A percentile compares a stretch with the other conserved stretches of the same genome.
Conservation (phyloP, 2,888 invertebrate genomes). For the Cheilosia urbana region DNA sequence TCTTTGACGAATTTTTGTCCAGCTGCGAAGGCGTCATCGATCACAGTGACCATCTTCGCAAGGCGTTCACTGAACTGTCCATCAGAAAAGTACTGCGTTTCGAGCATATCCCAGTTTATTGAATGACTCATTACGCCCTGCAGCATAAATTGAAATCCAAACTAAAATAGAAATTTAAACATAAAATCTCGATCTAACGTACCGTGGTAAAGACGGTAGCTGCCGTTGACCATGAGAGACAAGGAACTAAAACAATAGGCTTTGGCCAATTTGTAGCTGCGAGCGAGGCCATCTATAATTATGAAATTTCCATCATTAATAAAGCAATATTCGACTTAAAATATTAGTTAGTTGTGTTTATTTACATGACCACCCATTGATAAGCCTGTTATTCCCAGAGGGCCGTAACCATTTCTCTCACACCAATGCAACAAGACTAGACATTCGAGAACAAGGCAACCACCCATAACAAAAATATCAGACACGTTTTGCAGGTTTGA, state of each 20-base stretch:
- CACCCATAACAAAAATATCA: constrained; percentile 99
- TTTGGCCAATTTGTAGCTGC: constrained; percentile 98
- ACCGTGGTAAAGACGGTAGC: constrained; percentile 97
- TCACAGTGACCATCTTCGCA: constrained; percentile 93
- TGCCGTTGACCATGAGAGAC: constrained; percentile 98
- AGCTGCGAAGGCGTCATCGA: constrained; percentile 89
- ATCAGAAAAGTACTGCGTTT: constrained; percentile 93
- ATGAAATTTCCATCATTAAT: neutral
- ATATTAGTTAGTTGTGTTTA: constrained; percentile 84
- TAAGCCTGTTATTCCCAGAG: constrained; percentile 96
- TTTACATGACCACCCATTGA: constrained; percentile 99
- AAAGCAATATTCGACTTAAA: neutral
- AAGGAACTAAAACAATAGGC: constrained; percentile 96
- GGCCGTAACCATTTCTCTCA: constrained; percentile 94
- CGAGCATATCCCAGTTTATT: constrained; percentile 96
- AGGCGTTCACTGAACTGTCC: constrained; percentile 92
- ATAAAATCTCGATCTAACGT: constrained; percentile 71
- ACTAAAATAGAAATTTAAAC: neutral
- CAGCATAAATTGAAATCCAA: constrained; percentile 77
- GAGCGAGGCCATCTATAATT: constrained; percentile 95
- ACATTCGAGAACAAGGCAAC: constrained; percentile 96
- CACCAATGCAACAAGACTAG: constrained; percentile 97
- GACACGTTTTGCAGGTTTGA: constrained; percentile 97
- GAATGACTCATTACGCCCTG: constrained; percentile 98
- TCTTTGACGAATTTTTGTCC: constrained; percentile 90